Conservation (phyloP, 2,113 vertebrate species). For the Dasyprocta punctata region DNA sequence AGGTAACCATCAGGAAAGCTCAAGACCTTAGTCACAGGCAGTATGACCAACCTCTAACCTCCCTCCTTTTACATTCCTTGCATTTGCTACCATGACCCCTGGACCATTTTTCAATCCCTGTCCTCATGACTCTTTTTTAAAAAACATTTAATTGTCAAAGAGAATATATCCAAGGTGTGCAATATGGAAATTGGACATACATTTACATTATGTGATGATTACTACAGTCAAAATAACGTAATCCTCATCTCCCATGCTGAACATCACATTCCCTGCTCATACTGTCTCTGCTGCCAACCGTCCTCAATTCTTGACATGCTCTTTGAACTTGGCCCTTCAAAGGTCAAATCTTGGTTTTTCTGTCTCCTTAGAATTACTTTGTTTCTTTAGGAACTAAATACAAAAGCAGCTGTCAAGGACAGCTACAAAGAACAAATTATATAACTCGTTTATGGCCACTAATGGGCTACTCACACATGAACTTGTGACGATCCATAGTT, state of each 20-base stretch:
- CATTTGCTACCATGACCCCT: neutral
- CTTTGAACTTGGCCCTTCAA: slow-evolving; percentile 27
- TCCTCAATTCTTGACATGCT: neutral
- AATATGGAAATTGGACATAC: neutral
- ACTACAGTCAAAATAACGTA: neutral
- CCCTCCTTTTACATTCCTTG: neutral
- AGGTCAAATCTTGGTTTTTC: neutral
- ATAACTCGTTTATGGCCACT: neutral
- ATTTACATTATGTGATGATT: neutral
- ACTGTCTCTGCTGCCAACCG: neutral
- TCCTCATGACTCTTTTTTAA: neutral
- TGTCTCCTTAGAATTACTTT: neutral
- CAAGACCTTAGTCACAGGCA: neutral
- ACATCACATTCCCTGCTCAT: neutral
- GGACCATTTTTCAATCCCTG: neutral
- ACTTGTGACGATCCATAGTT: neutral
- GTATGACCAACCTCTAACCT: neutral
- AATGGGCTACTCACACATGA: neutral
- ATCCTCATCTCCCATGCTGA: neutral
- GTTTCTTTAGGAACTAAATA: slow-evolving; percentile 3
- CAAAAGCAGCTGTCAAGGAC: neutral
- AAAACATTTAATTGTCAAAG: neutral
- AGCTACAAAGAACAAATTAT: neutral
- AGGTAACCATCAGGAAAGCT: neutral
- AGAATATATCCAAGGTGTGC: neutral